phyloP scores from a whole-genome alignment of 2,888 invertebrate genomes.

The Hylaea fasciaria region DNA sequence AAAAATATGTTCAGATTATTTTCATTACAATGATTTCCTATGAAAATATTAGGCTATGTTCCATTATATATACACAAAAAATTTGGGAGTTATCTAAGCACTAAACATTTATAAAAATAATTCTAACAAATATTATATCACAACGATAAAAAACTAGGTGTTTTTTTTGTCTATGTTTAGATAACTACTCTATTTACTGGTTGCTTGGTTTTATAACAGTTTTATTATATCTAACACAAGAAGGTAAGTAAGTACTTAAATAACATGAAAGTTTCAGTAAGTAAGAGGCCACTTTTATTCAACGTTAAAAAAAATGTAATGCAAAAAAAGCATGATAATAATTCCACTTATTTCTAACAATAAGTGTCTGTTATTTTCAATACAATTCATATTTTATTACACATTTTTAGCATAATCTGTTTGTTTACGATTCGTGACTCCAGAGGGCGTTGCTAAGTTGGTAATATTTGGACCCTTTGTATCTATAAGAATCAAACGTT shows the following conservation, averaged over 20 bases:
- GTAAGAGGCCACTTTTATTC: too few relatives aligned
- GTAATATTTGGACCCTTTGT: constrained; percentile 9
- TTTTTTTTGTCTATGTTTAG: background rate
- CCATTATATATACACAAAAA: too few relatives aligned
- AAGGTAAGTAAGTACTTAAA: too few relatives aligned
- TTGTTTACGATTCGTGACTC: too few relatives aligned
- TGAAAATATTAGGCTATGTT: too few relatives aligned
- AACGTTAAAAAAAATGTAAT: too few relatives aligned
- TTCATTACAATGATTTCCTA: too few relatives aligned
- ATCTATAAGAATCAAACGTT: background rate
- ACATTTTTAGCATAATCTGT: too few relatives aligned
- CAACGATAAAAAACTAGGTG: constrained; percentile 18
- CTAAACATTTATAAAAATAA: constrained; percentile 1
- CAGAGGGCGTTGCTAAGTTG: constrained; percentile 1
- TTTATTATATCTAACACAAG: too few relatives aligned
- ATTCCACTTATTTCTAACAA: constrained; percentile 33
- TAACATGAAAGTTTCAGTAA: too few relatives aligned
- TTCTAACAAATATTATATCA: constrained; percentile 23
- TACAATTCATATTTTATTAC: too few relatives aligned
- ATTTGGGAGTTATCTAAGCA: background rate
- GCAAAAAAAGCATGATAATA: constrained; percentile 16
- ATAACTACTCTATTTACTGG: background rate
- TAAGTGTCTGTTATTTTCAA: constrained; percentile 27
- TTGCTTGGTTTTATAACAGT: background rate
- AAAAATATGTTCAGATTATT: too few relatives aligned